A percentile compares a stretch with the other conserved stretches of the same genome.
Evolutionary conservation across 2,888 invertebrate species (phyloP).

Genomic region (Thera obeliscata): DNA sequence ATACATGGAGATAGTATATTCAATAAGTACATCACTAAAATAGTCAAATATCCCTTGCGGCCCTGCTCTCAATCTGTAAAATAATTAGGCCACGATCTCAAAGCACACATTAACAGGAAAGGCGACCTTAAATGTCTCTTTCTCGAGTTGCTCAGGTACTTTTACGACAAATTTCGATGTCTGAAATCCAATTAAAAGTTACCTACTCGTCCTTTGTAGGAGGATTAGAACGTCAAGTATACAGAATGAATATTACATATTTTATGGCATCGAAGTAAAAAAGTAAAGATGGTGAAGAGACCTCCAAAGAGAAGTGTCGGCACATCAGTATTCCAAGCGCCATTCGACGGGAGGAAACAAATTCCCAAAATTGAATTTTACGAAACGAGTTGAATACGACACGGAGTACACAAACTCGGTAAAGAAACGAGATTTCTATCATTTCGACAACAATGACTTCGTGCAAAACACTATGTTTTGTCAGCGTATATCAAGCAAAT

Average conservation of each 20-base stretch:
- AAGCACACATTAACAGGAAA: slow-evolving; percentile 6
- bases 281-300: slow-evolving; percentile 43
- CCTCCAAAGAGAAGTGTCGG: slow-evolving; percentile 58
- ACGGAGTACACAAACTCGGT: slow-evolving; percentile 76
- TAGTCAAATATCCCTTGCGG: neutral
- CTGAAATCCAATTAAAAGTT: slow-evolving; percentile 29
- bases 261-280: slow-evolving; percentile 66
- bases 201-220: slow-evolving; percentile 32
- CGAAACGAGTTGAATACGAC: slow-evolving; percentile 84
- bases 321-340: slow-evolving; percentile 80
- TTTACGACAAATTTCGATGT: slow-evolving; percentile 19
- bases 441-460: slow-evolving; percentile 76
- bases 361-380: slow-evolving; percentile 85
- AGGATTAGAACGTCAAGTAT: slow-evolving; percentile 56
- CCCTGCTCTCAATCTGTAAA: neutral
- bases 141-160: slow-evolving; percentile 10
- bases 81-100: slow-evolving; percentile 1
- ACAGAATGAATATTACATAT: slow-evolving; percentile 55
- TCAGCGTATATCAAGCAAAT: slow-evolving; percentile 3
- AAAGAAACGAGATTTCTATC: slow-evolving; percentile 79
- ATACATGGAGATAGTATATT: no score
- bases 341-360: slow-evolving; percentile 81
- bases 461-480: slow-evolving; percentile 19
- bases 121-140: slow-evolving; percentile 8
- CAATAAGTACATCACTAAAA: no score